These are phyloP conservation scores for Drosophila tani DNA, from an alignment of 1,140 invertebrate species.

Conservation along the genomic window DNA sequence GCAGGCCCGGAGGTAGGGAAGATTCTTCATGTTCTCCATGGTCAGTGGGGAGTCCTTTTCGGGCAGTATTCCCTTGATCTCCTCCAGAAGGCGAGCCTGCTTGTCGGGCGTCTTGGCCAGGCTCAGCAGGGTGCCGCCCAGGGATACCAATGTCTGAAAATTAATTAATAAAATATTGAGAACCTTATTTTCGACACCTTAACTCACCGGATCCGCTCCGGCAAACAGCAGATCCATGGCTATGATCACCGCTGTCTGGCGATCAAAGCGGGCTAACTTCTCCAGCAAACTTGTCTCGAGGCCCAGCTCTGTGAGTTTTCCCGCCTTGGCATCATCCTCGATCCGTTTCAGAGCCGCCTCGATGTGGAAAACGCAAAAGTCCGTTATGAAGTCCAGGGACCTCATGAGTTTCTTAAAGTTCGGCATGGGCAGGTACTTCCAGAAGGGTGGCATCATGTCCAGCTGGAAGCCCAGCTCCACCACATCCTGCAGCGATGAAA, in stretches of 20 bases:
- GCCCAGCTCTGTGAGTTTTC: constrained; percentile 25
- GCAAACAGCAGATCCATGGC: constrained; percentile 78
- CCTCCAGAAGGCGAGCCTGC: constrained; percentile 89
- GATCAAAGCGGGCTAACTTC: constrained; percentile 84
- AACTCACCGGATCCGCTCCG: constrained; percentile 76
- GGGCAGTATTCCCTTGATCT: constrained; percentile 86
- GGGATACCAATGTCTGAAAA: constrained; percentile 37
- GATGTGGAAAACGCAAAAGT: constrained; percentile 60
- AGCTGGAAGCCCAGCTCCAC: constrained; percentile 83
- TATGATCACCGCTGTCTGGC: constrained; percentile 83
- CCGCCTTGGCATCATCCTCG: constrained; percentile 43
- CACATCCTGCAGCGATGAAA: constrained; percentile 87
- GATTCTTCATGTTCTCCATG: constrained; percentile 85
- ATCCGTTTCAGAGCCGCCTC: constrained; percentile 62
- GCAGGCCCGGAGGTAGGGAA: constrained; percentile 88
- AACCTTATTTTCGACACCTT: no score
- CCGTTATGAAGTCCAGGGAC: constrained; percentile 74
- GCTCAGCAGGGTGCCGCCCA: constrained; percentile 57
- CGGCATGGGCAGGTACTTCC: constrained; percentile 87
- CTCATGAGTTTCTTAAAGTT: constrained; percentile 87
- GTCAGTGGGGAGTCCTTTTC: constrained; percentile 85
- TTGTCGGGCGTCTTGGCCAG: constrained; percentile 88
- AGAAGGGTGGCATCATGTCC: constrained; percentile 88
- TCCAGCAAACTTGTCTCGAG: constrained; percentile 74
- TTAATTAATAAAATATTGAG: rapidly evolving